phyloP scores from a whole-genome alignment of 2,797 vertebrate genomes.

The Sebastiscus albofasciatus region DNA sequence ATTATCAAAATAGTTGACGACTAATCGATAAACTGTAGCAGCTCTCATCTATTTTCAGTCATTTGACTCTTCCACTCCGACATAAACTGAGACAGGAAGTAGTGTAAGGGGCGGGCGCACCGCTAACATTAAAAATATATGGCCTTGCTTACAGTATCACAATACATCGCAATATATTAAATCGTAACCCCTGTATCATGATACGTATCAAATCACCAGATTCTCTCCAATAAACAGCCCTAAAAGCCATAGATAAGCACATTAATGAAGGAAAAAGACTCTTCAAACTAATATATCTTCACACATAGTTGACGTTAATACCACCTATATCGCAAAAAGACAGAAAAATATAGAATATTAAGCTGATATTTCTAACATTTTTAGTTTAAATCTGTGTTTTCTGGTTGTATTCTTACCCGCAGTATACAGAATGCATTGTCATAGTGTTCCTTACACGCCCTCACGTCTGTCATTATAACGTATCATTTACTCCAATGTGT shows the following conservation, averaged over 20 bases:
- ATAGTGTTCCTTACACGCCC: conserved; percentile 6
- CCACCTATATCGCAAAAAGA: neutral
- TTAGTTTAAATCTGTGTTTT: neutral
- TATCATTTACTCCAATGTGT: conserved; percentile 35
- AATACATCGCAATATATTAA: too few species aligned
- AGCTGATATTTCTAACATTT: neutral
- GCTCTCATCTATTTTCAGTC: too few species aligned
- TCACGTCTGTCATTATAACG: conserved; percentile 30
- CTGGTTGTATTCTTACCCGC: neutral
- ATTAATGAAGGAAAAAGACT: neutral
- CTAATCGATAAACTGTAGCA: too few species aligned
- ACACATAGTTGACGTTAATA: neutral
- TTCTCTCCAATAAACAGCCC: too few species aligned
- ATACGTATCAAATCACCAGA: too few species aligned
- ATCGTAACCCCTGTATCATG: too few species aligned
- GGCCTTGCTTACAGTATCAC: too few species aligned
- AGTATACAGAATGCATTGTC: neutral
- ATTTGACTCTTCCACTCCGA: too few species aligned
- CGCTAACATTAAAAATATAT: too few species aligned
- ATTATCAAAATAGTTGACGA: too few species aligned
- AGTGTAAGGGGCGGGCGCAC: too few species aligned
- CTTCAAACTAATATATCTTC: neutral
- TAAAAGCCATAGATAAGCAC: neutral
- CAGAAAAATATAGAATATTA: neutral
- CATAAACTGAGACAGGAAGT: too few species aligned